Conservation (phyloP, 2,888 invertebrate species). For the Papilio protenor region DNA sequence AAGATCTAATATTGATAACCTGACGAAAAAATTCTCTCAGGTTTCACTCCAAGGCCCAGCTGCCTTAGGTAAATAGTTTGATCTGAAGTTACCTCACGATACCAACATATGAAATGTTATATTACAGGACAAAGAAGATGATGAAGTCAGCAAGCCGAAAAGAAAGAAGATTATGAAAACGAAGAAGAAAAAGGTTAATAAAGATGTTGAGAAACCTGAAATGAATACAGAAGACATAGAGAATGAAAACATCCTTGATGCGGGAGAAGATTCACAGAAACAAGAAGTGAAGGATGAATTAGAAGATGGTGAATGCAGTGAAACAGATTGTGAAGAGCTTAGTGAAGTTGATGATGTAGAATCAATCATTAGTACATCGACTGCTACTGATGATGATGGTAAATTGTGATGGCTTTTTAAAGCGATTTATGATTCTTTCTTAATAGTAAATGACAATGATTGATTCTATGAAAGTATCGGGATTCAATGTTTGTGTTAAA, state of each 20-base stretch:
- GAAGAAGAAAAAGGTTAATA: slow-evolving; percentile 49
- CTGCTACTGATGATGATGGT: slow-evolving; percentile 76
- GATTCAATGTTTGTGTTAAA: not conserved
- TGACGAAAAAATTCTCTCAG: slow-evolving; percentile 80
- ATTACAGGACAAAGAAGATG: slow-evolving; percentile 77
- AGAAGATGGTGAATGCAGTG: slow-evolving; percentile 89
- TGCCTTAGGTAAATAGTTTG: slow-evolving; percentile 82
- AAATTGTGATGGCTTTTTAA: not conserved
- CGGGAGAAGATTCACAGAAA: slow-evolving; percentile 38
- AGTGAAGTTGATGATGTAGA: slow-evolving; percentile 56
- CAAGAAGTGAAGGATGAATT: slow-evolving; percentile 60
- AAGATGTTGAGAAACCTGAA: slow-evolving; percentile 43
- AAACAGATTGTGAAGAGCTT: slow-evolving; percentile 66
- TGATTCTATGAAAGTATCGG: not conserved
- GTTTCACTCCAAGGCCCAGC: slow-evolving; percentile 78
- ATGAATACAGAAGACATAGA: slow-evolving; percentile 30
- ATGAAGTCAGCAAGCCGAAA: slow-evolving; percentile 60
- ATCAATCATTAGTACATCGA: slow-evolving; percentile 69
- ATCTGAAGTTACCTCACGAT: slow-evolving; percentile 65
- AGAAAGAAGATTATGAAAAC: slow-evolving; percentile 57
- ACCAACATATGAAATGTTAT: slow-evolving; percentile 75
- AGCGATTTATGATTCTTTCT: not conserved
- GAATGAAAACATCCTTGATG: slow-evolving; percentile 20
- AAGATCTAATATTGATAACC: slow-evolving; percentile 67
- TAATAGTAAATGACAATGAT: not conserved